Conservation (phyloP, 2,888 invertebrate genomes). For the Agrotis ipsilon region DNA sequence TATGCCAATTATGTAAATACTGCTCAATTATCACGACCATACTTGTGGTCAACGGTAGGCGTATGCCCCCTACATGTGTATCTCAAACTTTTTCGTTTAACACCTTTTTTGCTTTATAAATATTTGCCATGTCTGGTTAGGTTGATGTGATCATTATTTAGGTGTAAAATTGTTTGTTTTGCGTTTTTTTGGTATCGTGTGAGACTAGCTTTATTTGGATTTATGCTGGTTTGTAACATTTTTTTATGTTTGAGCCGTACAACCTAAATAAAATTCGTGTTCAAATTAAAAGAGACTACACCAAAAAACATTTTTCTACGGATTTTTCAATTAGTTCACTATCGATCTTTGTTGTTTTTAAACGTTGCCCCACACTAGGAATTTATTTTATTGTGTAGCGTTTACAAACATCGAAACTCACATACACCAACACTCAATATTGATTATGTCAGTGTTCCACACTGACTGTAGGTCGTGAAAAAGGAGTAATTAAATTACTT, state of each 20-base stretch:
- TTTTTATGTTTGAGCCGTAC: background rate
- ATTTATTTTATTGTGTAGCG: too few relatives aligned
- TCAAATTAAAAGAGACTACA: background rate
- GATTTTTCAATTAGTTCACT: background rate
- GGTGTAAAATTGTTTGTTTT: slow-evolving; percentile 48
- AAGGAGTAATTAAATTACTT: too few relatives aligned
- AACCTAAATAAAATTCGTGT: background rate
- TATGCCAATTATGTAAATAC: slow-evolving; percentile 69
- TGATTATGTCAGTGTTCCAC: too few relatives aligned
- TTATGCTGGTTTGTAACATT: background rate
- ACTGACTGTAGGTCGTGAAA: too few relatives aligned
- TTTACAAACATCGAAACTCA: too few relatives aligned
- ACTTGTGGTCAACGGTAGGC: slow-evolving; percentile 61
- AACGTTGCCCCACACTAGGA: too few relatives aligned
- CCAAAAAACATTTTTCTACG: background rate
- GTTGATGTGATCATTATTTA: slow-evolving; percentile 55
- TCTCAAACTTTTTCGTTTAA: slow-evolving; percentile 65
- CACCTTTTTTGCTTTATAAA: slow-evolving; percentile 53
- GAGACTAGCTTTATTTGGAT: slow-evolving; percentile 16
- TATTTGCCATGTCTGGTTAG: slow-evolving; percentile 50
- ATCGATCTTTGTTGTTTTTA: too few relatives aligned
- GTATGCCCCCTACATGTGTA: slow-evolving; percentile 51
- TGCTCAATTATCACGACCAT: slow-evolving; percentile 64
- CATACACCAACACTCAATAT: too few relatives aligned
- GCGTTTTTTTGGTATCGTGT: slow-evolving; percentile 30